A percentile compares a stretch with the other conserved stretches of the same genome.
Evolutionary conservation across 2,888 invertebrate genomes (phyloP).

Genomic region (Laothoe populi): DNA sequence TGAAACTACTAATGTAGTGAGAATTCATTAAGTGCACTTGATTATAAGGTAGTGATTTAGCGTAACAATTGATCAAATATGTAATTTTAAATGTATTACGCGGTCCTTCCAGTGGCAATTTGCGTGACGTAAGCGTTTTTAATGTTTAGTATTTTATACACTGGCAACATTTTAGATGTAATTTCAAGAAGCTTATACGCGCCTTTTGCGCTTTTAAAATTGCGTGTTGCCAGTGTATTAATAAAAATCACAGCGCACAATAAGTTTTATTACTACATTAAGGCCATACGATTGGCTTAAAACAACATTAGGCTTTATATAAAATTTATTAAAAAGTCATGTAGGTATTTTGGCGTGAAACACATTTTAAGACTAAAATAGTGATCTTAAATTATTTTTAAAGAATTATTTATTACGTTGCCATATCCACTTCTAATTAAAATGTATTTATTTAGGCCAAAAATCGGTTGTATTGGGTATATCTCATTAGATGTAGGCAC

Average conservation of each 20-base stretch:
- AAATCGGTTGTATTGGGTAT: slow-evolving; percentile 4
- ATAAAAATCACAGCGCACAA: slow-evolving; percentile 21
- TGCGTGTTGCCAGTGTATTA: slow-evolving; percentile 20
- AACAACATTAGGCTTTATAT: background rate
- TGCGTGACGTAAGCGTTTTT: slow-evolving; percentile 28
- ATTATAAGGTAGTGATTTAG: slow-evolving; percentile 61
- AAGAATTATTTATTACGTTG: slow-evolving; percentile 2
- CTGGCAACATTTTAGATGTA: slow-evolving; percentile 22
- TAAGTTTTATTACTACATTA: background rate
- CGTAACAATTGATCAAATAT: slow-evolving; percentile 49
- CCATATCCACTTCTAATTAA: slow-evolving; percentile 16
- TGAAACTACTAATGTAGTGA: slow-evolving; percentile 33
- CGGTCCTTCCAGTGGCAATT: slow-evolving; percentile 33
- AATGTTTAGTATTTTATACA: slow-evolving; percentile 2
- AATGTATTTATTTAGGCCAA: slow-evolving; percentile 10
- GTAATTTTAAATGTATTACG: slow-evolving; percentile 58
- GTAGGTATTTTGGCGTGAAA: slow-evolving; percentile 9
- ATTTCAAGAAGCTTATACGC: slow-evolving; percentile 21
- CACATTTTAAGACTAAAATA: background rate
- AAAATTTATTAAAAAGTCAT: background rate
- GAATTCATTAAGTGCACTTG: slow-evolving; percentile 81
- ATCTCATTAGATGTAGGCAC: slow-evolving; percentile 18
- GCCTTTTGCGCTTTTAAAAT: slow-evolving; percentile 21
- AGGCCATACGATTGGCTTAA: slow-evolving; percentile 1
- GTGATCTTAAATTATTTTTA: slow-evolving; percentile 8